Base-by-base conservation (phyloP, 2,113 vertebrate species). In the Elephas maximus region DNA sequence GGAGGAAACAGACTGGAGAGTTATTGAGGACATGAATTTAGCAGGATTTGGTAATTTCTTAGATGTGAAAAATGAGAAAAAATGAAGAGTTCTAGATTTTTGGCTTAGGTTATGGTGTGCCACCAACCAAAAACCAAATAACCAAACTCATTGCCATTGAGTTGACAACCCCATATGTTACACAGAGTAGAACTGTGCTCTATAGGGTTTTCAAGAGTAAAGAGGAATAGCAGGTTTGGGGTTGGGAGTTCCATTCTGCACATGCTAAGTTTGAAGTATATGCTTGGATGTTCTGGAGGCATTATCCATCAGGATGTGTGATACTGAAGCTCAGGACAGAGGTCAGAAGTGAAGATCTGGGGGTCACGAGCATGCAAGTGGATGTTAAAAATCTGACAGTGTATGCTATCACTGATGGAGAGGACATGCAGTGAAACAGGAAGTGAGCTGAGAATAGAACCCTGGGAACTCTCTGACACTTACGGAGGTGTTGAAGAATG, bases 11-110 rank as follows among this genome's bases (percentile, higher is more conserved):
- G 17, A 48, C 21, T 84, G 48, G 33, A 95, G 86, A 94, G 48
- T 95, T 95, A 88, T 33, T 74, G 82, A 57, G 62, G 28, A 41
- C 65, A 20, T 73, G 48, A 69, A 77, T 85, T 88, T 78, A 44
- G 26, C n/a, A 48, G 15, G 71, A 37, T 91, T 86, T 95, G 62
- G 26, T 48, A 33, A 85, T 80, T 87, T 88, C 82, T 95, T 85
- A 79, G 44, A 12, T 77, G 48, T 79, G 62, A 44, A 96, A 17
- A 94, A 93, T 62, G 62, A 78, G 37, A 67, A 24, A 86, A n/a
- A 78, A 30, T 83, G 10, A 88, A 74, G 51, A 90, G 69, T 78
- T 83, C 51, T n/a, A 88, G 44, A 18, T 92, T 88, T 82, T 48
- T 83, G 45, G 26, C 73, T 93, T 93, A 33, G n/a, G 51, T 93